Percentiles rank a stretch among this genome's conserved stretches.
These are phyloP conservation scores for Scomber japonicus DNA, from an alignment of 2,113 vertebrate species.

Conservation along the genomic window DNA sequence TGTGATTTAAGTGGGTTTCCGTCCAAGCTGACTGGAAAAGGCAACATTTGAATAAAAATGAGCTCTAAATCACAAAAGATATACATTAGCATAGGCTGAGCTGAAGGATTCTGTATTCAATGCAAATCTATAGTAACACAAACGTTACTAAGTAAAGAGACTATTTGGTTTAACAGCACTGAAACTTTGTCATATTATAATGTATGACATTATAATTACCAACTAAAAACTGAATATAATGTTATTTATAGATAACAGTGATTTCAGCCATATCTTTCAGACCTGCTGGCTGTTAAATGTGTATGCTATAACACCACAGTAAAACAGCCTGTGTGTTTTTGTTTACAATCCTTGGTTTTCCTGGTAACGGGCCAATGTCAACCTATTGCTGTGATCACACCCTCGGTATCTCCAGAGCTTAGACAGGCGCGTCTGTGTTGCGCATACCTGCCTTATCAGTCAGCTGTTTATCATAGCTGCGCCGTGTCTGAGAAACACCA, in stretches of 20 bases:
- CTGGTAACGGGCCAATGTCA: constrained; percentile 55
- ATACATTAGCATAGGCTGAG: neutral
- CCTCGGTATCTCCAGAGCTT: constrained; percentile 43
- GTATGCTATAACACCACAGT: constrained; percentile 40
- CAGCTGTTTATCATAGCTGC: constrained; percentile 27
- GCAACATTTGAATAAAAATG: constrained; percentile 6
- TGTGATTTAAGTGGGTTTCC: constrained; percentile 50
- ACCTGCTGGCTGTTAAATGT: constrained; percentile 30
- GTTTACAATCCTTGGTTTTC: constrained; percentile 50
- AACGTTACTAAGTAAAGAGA: neutral
- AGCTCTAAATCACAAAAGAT: constrained; percentile 1
- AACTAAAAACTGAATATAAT: neutral
- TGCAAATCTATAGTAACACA: neutral
- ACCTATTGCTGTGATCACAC: constrained; percentile 64
- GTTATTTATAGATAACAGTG: neutral
- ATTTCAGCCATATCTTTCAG: constrained; percentile 14
- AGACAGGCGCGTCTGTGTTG: constrained; percentile 39
- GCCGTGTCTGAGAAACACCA: constrained; percentile 4
- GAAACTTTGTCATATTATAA: neutral
- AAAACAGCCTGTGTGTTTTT: constrained; percentile 54
- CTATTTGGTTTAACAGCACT: neutral
- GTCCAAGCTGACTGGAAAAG: constrained; percentile 38
- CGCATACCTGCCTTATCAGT: constrained; percentile 15
- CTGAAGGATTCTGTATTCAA: neutral
- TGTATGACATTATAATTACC: too few species aligned